Base-by-base conservation (phyloP, 2,797 vertebrate genomes). In the Gallinago stenura region DNA sequence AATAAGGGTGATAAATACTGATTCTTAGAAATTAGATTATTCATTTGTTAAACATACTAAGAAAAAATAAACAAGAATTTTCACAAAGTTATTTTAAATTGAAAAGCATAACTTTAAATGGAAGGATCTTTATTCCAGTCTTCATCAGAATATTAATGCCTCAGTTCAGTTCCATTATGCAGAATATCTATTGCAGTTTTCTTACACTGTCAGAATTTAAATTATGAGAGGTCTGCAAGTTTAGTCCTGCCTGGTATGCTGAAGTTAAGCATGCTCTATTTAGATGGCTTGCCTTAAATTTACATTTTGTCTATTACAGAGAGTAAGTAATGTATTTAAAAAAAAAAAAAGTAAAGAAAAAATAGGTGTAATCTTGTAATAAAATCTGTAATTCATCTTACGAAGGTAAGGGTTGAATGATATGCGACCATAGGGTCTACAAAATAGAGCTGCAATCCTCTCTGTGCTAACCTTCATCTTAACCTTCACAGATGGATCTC, bases 401-500 rank as follows among this genome's bases (percentile, higher is more conserved):
- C 80, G 30, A 21, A 89, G 60, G 11, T 76, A 39, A 24, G 33
- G 14, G 24, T 76, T 53, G 69, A 73, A 82, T 21, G 46, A 66
- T 35, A 30, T 13, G 37, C 31, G 85, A 14, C 57, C 50, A 7
- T 7, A 75, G 19, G 45, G 9, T 68, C 57, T 30, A 81, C 35
- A 75, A 85, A 75, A 33, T 30, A 61, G 16, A 37, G 15, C 83
- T 15, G 72, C 33, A 58, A 1, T 86, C 64, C 84, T 92, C 37
- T 88, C 50, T 16, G 48, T 76, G 37, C 69, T 97, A 69, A 96
- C 95, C 90, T 97, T 97, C 83, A 83, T 83, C 87, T 93, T 96
- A 76, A 94, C 86, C 82, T 97, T 97, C 94, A 96, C 65, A 97
- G 88, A 87, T 95, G 71, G 54, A 97, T 88, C 77, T 93, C 88